phyloP scores from a whole-genome alignment of 2,113 vertebrate genomes.

The Pollachius pollachius region DNA sequence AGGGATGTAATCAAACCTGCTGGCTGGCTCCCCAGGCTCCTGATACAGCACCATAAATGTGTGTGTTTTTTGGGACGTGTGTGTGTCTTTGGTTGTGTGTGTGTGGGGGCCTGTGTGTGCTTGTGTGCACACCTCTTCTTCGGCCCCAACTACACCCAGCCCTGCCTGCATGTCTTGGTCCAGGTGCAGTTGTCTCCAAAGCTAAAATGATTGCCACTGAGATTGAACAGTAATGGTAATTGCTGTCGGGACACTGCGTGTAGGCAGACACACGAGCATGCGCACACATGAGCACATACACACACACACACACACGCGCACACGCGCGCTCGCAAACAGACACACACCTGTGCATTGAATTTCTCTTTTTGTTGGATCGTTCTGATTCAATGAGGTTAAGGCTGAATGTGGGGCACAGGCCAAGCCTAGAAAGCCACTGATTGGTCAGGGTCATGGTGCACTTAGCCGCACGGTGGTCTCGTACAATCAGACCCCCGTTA shows the following conservation, averaged over 20 bases:
- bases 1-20: constrained; percentile 68
- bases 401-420: constrained; percentile 9
- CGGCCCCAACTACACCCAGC: constrained; percentile 57
- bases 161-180: constrained; percentile 52
- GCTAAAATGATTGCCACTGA: constrained; percentile 65
- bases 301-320: constrained; percentile 43
- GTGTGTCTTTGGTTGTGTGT: constrained; percentile 14
- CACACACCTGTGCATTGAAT: constrained; percentile 65
- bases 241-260: constrained; percentile 29
- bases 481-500: no score
- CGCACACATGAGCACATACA: constrained; percentile 32
- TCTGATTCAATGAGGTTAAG: constrained; percentile 44
- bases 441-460: constrained; percentile 35
- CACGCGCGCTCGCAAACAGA: constrained; percentile 42
- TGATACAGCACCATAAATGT: constrained; percentile 29
- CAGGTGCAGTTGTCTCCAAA: constrained; percentile 51
- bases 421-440: constrained; percentile 31
- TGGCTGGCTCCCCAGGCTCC: constrained; percentile 70
- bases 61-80: constrained; percentile 22
- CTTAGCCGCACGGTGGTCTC: neutral
- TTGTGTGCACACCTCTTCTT: constrained; percentile 30
- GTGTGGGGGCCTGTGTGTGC: constrained; percentile 23
- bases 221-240: constrained; percentile 65
- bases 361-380: constrained; percentile 47
- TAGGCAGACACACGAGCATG: constrained; percentile 20